Base-by-base conservation (phyloP, 1,140 invertebrate species). In the Cheumatopsyche charites region DNA sequence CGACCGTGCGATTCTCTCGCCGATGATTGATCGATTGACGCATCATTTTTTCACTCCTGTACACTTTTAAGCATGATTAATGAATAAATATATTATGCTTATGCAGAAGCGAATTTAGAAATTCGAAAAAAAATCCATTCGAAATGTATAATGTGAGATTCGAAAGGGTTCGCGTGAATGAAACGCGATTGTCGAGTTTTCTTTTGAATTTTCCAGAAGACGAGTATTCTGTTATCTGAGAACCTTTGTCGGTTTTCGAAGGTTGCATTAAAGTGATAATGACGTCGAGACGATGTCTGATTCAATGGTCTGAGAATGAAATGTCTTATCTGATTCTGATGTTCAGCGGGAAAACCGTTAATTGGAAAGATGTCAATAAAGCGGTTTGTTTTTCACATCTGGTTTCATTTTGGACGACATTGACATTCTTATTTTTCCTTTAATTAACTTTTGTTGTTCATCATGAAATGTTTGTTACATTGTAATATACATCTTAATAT, bases 11-110 rank as follows among this genome's bases (percentile, higher is more conserved):
- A 36, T 36, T 36, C 45, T 49, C 13, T 36, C 36, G 9, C 23
- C 11, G 19, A 63, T 63, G 62, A 63, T 63, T 63, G 62, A 63
- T 63, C 62, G 62, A 63, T 63, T 41, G 62, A 43, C 29, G 26
- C 23, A 41, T 41, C 62, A 25, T 41, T 42, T 63, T 63, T 42
- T 42, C 29, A n/a, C 29, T 36, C 9, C 29, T 9, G 9, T 36
- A 4, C 29, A 36, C 9, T 36, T 36, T 36, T 36, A 36, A 4
- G 62, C 26, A 23, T 63, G 62, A 63, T 63, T 63, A 63, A 63
- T 63, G 62, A 43, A 63, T 63, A 63, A 63, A 36, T 36, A 36
- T n/a, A n/a, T n/a, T n/a, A n/a, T n/a, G n/a, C n/a, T n/a, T n/a
- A n/a, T n/a, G n/a, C 29, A 36, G 29, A 3, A 36, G 9, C 29